A percentile compares a stretch with the other conserved stretches of the same genome.
Conservation (phyloP, 2,888 invertebrate genomes). For the Eudemis profundana region DNA sequence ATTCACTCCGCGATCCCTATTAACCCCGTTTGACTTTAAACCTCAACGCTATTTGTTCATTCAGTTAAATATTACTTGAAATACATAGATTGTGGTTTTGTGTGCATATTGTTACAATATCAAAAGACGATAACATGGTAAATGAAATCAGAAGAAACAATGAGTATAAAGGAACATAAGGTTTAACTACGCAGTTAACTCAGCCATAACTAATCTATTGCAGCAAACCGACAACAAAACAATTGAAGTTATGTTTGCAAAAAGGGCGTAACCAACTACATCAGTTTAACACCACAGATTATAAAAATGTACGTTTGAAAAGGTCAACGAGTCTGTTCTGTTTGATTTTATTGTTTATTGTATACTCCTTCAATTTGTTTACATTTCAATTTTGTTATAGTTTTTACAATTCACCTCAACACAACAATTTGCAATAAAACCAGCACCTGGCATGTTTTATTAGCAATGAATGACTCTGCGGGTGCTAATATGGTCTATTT, state of each 20-base stretch:
- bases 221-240: not conserved
- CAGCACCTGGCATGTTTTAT: slow-evolving; percentile 3
- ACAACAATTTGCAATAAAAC: not conserved
- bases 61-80: too few species aligned
- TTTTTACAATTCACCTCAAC: not conserved
- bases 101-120: not conserved
- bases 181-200: not conserved
- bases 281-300: too few species aligned
- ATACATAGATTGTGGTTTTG: not conserved
- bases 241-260: not conserved
- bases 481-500: not conserved
- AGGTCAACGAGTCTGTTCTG: not conserved
- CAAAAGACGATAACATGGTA: not conserved
- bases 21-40: too few species aligned
- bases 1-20: too few species aligned
- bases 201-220: not conserved
- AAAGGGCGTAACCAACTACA: not conserved
- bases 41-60: too few species aligned
- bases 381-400: not conserved
- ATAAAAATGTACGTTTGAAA: too few species aligned
- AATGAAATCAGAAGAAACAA: not conserved
- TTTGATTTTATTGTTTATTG: not conserved
- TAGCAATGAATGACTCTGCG: not conserved
- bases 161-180: not conserved
- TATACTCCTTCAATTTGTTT: not conserved